Evolutionary conservation across 2,797 vertebrate genomes (phyloP).

Genomic region (Esox masquinongy): DNA sequence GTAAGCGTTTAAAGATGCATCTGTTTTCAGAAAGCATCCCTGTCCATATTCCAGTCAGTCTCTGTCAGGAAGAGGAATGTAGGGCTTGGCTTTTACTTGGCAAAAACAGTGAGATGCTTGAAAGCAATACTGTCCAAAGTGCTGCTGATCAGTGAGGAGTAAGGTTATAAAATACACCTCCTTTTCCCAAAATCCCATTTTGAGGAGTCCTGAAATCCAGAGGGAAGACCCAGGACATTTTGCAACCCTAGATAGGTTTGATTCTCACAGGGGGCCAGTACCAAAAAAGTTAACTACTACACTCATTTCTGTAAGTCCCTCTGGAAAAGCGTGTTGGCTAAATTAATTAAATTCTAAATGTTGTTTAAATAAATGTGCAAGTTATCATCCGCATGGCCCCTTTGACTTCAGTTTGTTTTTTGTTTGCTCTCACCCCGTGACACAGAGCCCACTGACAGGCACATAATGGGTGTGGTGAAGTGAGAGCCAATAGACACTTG

Average conservation of each 20-base stretch:
- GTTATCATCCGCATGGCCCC: background rate
- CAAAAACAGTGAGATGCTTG: conserved; percentile 40
- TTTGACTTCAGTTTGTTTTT: background rate
- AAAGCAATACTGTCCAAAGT: too few relatives aligned
- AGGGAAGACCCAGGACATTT: too few relatives aligned
- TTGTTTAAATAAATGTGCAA: background rate
- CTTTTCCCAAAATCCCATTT: too few relatives aligned
- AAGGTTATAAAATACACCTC: too few relatives aligned
- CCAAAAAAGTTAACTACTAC: too few relatives aligned
- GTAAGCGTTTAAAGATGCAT: conserved; percentile 61
- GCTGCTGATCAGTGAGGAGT: too few relatives aligned
- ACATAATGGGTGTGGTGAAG: conserved; percentile 56
- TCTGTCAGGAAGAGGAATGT: conserved; percentile 54
- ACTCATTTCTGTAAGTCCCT: too few relatives aligned
- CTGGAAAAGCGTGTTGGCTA: too few relatives aligned
- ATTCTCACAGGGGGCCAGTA: too few relatives aligned
- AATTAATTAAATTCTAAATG: too few relatives aligned
- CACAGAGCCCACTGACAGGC: conserved; percentile 48
- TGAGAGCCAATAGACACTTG: conserved; percentile 40
- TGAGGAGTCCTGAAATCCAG: too few relatives aligned
- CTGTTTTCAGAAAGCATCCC: conserved; percentile 18
- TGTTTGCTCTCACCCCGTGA: conserved; percentile 15
- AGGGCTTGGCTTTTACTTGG: conserved; percentile 47
- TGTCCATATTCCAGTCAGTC: conserved; percentile 45
- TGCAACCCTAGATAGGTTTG: too few relatives aligned